Evolutionary conservation across 2,113 vertebrate species (phyloP), one percentile per base, ranked within the genome.

Genomic region (Dissostichus mawsoni): DNA sequence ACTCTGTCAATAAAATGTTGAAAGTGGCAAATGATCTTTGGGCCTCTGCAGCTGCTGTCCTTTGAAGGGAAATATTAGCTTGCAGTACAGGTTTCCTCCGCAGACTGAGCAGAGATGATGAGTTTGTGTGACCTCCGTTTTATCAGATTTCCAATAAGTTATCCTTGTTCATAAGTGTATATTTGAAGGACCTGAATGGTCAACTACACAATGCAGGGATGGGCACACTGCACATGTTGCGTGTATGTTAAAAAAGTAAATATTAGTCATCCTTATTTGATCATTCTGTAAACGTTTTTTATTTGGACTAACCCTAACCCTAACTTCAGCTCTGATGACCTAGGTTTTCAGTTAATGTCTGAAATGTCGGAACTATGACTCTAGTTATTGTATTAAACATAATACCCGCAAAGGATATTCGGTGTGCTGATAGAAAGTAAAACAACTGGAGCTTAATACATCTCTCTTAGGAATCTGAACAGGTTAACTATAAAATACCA

Each of bases 111-210:
- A 3, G 5, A 61, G 51, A 76, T 71, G 80, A 82, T 78, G 69
- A 72, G 82, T 82, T 83, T 79, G 74, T 29, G 33, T 80, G 80
- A 81, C 80, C 80, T 76, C 11, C 0, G 36, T 61, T 87, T 81
- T 53, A 87, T 81, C 73, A 73, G 53, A 59, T 87, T 78, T 81
- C 52, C 64, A 86, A 68, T 78, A 59, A 75, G 50, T 76, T 0
- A 25, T 48, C 58, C 52, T 51, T 1, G 3, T 45, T 58, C 23
- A 18, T 11, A 61, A 45, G 56, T 16, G 8, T 23, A 9, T 18
- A 53, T 71, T 55, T 51, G 18, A 45, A 66, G 48, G 69, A 71
- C 29, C 55, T 0, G 10, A 45, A 48, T 5, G n/a, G 25, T 51
- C 69, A 58, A 11, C 18, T 14, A 41, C 10, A 45, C 11, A 2